Percentiles rank a stretch among this genome's conserved stretches.
phyloP scores from a whole-genome alignment of 2,888 invertebrate genomes.

The Chydorus sphaericus region DNA sequence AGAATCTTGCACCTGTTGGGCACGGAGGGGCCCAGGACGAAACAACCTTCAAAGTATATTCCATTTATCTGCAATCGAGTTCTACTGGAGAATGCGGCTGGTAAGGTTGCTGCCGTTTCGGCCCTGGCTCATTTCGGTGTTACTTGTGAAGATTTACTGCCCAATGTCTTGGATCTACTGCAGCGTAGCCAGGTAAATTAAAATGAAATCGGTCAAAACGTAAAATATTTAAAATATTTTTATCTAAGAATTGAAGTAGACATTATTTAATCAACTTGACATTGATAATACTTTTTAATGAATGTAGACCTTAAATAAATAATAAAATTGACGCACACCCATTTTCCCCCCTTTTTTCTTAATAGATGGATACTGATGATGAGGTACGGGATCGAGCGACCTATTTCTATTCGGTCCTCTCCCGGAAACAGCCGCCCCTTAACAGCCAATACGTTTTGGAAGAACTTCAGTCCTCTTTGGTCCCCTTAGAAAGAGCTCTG shows the following conservation, averaged over 20 bases:
- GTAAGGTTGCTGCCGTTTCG: conserved; percentile 91
- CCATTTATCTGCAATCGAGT: conserved; percentile 56
- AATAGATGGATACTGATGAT: conserved; percentile 92
- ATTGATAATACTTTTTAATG: too few relatives aligned
- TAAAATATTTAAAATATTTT: too few relatives aligned
- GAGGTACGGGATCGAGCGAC: conserved; percentile 97
- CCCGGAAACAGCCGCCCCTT: conserved; percentile 48
- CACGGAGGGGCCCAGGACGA: conserved; percentile 90
- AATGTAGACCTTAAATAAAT: too few relatives aligned
- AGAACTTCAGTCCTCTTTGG: conserved; percentile 62
- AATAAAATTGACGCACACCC: too few relatives aligned
- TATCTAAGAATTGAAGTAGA: too few relatives aligned
- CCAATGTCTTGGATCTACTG: conserved; percentile 56
- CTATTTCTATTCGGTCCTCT: conserved; percentile 78
- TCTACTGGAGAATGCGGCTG: conserved; percentile 88
- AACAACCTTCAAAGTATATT: conserved; percentile 68
- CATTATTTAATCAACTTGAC: too few relatives aligned
- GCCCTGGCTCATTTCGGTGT: conserved; percentile 97
- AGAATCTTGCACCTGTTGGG: conserved; percentile 90
- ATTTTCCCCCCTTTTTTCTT: too few relatives aligned
- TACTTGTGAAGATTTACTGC: conserved; percentile 71
- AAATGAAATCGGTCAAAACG: too few relatives aligned
- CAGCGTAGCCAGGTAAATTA: conserved; percentile 29
- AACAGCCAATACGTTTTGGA: conserved; percentile 59
- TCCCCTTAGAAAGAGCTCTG: conserved; percentile 75